A percentile compares a stretch with the other conserved stretches of the same genome.
Conservation (phyloP, 2,797 vertebrate genomes). For the Myoxocephalus aenaeus region DNA sequence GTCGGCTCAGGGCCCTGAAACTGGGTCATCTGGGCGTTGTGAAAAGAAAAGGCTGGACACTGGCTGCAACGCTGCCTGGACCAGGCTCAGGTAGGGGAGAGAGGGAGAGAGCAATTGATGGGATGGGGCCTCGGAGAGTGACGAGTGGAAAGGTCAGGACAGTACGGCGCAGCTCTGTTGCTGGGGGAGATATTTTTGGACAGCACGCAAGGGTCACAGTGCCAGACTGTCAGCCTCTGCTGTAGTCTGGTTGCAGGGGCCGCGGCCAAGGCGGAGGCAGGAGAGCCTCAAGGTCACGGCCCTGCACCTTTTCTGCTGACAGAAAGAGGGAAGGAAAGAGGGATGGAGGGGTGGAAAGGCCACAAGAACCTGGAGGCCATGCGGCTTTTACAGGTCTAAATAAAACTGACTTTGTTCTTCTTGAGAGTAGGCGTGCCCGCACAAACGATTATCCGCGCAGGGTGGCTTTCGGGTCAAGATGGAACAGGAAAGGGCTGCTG, state of each 20-base stretch:
- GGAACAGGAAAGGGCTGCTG: constrained; percentile 68
- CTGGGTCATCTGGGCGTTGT: constrained; percentile 79
- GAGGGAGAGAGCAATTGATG: constrained; percentile 55
- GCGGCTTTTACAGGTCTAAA: constrained; percentile 65
- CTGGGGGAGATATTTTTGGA: constrained; percentile 78
- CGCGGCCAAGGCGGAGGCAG: constrained; percentile 54
- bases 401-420: constrained; percentile 63
- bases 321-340: constrained; percentile 50
- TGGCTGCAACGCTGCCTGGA: constrained; percentile 64
- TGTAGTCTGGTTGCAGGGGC: constrained; percentile 50
- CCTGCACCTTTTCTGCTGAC: constrained; percentile 73
- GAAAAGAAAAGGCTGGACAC: constrained; percentile 33
- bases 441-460: constrained; percentile 8
- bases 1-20: constrained; percentile 75
- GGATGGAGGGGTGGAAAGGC: constrained; percentile 50
- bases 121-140: constrained; percentile 48
- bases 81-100: constrained; percentile 60
- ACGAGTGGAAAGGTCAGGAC: constrained; percentile 73
- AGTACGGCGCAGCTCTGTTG: constrained; percentile 62
- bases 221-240: constrained; percentile 68
- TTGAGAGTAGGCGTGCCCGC: background rate
- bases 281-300: constrained; percentile 74
- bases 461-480: constrained; percentile 65
- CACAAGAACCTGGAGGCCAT: constrained; percentile 49
- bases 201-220: constrained; percentile 53